phyloP scores from a whole-genome alignment of 2,888 invertebrate species.

The Capitulum mitella region DNA sequence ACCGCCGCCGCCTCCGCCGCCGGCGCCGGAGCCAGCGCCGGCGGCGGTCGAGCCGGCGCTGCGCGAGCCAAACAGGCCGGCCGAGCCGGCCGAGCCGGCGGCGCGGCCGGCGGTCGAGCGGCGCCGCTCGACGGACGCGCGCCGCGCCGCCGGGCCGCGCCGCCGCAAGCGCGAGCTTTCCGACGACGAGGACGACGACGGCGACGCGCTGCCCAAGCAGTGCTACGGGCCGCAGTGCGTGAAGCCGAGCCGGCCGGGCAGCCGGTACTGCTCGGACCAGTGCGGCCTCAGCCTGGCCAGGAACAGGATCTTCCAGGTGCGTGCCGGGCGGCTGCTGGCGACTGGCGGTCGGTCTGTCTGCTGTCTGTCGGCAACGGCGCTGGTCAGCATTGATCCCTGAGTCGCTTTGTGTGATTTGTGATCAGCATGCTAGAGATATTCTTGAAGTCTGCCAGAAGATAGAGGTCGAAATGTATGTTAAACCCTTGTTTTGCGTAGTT shows the following conservation, averaged over 20 bases:
- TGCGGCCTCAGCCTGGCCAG: constrained; percentile 86
- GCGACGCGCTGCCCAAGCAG: constrained; percentile 48
- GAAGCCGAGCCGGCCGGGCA: constrained; percentile 64
- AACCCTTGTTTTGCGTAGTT: too few species aligned
- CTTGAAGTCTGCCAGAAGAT: too few species aligned
- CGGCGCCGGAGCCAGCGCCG: neutral
- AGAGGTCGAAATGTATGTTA: too few species aligned
- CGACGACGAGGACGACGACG: neutral
- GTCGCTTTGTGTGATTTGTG: too few species aligned
- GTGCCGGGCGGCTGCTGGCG: too few species aligned
- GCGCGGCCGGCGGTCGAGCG: neutral
- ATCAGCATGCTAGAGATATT: too few species aligned
- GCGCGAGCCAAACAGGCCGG: constrained; percentile 26
- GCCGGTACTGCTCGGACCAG: constrained; percentile 88
- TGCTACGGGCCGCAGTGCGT: constrained; percentile 88
- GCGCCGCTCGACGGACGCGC: neutral
- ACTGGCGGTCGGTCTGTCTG: too few species aligned
- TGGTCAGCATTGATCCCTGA: too few species aligned
- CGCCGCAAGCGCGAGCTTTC: neutral
- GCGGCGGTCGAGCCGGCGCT: neutral
- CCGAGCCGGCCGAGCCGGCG: neutral
- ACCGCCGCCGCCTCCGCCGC: neutral
- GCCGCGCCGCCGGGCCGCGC: neutral
- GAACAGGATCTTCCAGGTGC: constrained; percentile 69
- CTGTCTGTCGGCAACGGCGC: too few species aligned